A percentile compares a stretch with the other conserved stretches of the same genome.
Evolutionary conservation across 2,113 vertebrate species (phyloP).

Genomic region (Lamprotornis superbus): DNA sequence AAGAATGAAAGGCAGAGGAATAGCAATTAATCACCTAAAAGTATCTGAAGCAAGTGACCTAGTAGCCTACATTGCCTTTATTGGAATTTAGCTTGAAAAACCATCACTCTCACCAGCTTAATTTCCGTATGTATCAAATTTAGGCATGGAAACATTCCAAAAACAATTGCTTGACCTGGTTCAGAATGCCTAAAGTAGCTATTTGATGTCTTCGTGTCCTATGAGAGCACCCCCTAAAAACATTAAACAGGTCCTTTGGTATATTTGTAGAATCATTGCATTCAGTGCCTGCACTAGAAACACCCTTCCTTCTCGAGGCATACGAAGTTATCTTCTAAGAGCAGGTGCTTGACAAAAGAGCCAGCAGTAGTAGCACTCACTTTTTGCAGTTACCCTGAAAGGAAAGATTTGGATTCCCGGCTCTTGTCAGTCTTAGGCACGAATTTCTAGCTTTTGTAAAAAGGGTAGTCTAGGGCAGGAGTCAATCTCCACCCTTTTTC

Average conservation of each 20-base stretch:
- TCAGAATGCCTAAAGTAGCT: not conserved
- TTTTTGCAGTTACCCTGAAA: not conserved
- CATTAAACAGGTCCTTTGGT: not conserved
- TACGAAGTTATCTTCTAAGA: not conserved
- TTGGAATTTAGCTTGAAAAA: conserved; percentile 11
- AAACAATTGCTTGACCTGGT: not conserved
- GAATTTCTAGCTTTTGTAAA: not conserved
- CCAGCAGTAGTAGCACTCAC: not conserved
- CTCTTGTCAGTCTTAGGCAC: not conserved
- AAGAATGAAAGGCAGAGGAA: not conserved
- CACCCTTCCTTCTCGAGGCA: not conserved
- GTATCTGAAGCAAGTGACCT: conserved; percentile 2
- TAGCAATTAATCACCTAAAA: conserved; percentile 12
- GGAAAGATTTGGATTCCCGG: not conserved
- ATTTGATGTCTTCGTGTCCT: not conserved
- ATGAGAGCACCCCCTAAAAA: not conserved
- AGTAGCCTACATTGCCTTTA: not conserved
- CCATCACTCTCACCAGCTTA: not conserved
- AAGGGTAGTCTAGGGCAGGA: not conserved
- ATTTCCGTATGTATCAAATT: not conserved
- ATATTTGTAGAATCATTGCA: not conserved
- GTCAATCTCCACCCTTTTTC: not conserved
- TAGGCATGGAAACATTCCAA: not conserved
- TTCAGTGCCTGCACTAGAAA: not conserved
- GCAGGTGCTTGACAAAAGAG: not conserved